Conservation (phyloP, 2,113 vertebrate species). For the Otis tarda region DNA sequence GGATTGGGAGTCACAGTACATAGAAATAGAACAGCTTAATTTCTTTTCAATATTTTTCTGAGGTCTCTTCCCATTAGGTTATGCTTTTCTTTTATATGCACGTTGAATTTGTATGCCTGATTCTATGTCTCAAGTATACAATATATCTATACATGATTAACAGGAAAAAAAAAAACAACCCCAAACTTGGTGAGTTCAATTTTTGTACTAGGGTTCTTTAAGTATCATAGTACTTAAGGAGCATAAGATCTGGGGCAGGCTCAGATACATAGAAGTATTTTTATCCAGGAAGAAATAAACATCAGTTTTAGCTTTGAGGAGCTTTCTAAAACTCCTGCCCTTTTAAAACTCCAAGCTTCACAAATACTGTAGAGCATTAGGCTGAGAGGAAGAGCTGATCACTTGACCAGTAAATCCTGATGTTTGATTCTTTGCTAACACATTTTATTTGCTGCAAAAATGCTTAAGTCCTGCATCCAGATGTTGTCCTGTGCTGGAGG, state of each 20-base stretch:
- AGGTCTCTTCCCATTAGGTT: not conserved
- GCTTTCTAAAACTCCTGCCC: not conserved
- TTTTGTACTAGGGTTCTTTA: not conserved
- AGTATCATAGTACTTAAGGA: not conserved
- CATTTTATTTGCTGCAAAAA: not conserved
- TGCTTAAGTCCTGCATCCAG: constrained; percentile 13
- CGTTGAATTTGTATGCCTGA: not conserved
- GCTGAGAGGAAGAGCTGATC: constrained; percentile 21
- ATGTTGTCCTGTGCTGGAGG: constrained; percentile 4
- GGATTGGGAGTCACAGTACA: not conserved
- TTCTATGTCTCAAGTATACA: not conserved
- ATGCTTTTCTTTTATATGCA: not conserved
- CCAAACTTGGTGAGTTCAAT: not conserved
- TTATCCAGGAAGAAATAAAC: constrained; percentile 35
- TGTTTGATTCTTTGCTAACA: constrained; percentile 33
- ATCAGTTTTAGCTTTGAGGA: not conserved
- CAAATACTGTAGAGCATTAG: constrained; percentile 25
- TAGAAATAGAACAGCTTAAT: not conserved
- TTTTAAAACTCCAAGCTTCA: constrained; percentile 25
- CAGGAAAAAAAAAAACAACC: not conserved
- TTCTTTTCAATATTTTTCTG: not conserved
- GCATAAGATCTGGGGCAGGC: not conserved
- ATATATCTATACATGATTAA: not conserved
- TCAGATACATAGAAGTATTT: not conserved
- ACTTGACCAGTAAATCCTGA: constrained; percentile 38